Conservation (phyloP, 2,888 invertebrate species). For the Cataglyphis rosenhaueri region DNA sequence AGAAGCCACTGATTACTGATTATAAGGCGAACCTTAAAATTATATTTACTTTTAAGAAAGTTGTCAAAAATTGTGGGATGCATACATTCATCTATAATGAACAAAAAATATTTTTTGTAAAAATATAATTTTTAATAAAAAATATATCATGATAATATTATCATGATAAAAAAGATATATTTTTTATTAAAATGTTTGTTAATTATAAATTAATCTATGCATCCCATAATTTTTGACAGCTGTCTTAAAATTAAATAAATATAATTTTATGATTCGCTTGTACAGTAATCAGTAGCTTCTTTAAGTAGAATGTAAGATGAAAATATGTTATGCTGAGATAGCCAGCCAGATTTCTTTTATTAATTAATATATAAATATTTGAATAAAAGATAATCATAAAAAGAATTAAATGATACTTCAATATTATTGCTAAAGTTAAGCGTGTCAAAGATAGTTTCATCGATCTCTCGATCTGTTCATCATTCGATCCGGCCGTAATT, state of each 20-base stretch:
- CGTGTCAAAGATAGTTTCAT: conserved; percentile 58
- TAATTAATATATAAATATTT: neutral
- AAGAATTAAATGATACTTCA: conserved; percentile 2
- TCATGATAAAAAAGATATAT: neutral
- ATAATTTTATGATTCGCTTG: neutral
- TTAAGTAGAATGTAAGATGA: neutral
- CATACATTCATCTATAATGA: neutral
- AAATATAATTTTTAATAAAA: neutral
- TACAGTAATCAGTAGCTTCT: neutral
- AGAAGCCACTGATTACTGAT: neutral
- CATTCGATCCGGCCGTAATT: conserved; percentile 61
- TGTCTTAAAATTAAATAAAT: neutral
- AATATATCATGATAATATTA: neutral
- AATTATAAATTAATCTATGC: neutral
- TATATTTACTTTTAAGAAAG: neutral
- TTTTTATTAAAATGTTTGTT: neutral
- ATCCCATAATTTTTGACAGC: neutral
- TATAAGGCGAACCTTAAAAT: neutral
- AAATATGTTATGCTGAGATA: neutral
- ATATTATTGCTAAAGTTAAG: conserved; percentile 61
- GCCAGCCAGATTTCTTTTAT: neutral
- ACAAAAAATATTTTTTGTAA: neutral
- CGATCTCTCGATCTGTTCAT: conserved; percentile 63
- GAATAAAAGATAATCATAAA: neutral
- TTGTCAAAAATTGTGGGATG: neutral